A percentile compares a stretch with the other conserved stretches of the same genome.
Conservation (phyloP, 2,797 vertebrate genomes). For the Phoxinus dragarum region DNA sequence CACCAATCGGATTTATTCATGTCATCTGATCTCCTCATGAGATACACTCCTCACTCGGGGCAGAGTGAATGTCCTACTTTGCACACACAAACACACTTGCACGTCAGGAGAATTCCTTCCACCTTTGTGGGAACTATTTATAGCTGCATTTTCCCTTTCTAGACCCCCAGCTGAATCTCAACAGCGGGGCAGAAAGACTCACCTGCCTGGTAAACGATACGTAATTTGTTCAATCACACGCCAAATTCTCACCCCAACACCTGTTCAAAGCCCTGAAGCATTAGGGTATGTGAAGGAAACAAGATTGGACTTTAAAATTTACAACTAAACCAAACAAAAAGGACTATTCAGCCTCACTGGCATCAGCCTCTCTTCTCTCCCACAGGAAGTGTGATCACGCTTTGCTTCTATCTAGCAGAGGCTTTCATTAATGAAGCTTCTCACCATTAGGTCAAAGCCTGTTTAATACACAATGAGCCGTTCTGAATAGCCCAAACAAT, state of each 20-base stretch:
- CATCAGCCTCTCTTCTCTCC: slow-evolving; percentile 22
- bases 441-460: slow-evolving; percentile 49
- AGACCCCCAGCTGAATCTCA: slow-evolving; percentile 51
- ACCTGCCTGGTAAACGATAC: slow-evolving; percentile 6
- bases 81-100: slow-evolving; percentile 31
- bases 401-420: slow-evolving; percentile 37
- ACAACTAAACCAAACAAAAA: slow-evolving; percentile 15
- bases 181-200: slow-evolving; percentile 14
- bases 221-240: slow-evolving; percentile 5
- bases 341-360: neutral
- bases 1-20: slow-evolving; percentile 59
- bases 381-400: slow-evolving; percentile 44
- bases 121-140: slow-evolving; percentile 67
- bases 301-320: slow-evolving; percentile 10
- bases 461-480: slow-evolving; percentile 39
- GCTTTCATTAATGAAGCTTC: slow-evolving; percentile 59
- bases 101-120: slow-evolving; percentile 63
- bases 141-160: slow-evolving; percentile 61
- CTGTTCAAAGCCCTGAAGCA: slow-evolving; percentile 23
- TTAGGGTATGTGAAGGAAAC: slow-evolving; percentile 14
- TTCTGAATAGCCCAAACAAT: slow-evolving; percentile 50
- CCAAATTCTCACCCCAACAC: slow-evolving; percentile 34
- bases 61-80: slow-evolving; percentile 11
- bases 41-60: slow-evolving; percentile 58
- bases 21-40: slow-evolving; percentile 56